These are phyloP conservation scores for Phalloptychus januarius DNA, from an alignment of 2,797 vertebrate genomes.

Conservation along the genomic window DNA sequence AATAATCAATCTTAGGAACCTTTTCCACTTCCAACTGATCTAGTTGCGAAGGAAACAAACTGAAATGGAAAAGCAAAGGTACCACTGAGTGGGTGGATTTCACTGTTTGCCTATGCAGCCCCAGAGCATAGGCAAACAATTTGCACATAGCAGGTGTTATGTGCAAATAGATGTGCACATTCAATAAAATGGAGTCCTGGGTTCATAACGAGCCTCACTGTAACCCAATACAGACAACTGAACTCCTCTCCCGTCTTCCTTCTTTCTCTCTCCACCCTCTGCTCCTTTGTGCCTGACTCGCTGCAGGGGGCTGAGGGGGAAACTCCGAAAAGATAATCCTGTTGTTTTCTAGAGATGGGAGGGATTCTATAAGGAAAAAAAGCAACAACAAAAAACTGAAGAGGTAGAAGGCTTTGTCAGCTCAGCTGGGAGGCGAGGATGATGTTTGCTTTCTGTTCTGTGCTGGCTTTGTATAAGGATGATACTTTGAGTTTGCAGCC, in stretches of 20 bases:
- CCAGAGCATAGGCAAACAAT: too few relatives aligned
- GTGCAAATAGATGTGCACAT: slow-evolving; percentile 15
- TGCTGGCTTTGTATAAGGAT: neutral
- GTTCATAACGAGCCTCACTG: slow-evolving; percentile 54
- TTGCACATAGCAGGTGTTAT: slow-evolving; percentile 17
- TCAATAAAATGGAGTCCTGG: slow-evolving; percentile 31
- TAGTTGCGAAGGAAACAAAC: neutral
- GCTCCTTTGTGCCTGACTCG: slow-evolving; percentile 49
- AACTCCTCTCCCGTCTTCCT: slow-evolving; percentile 9
- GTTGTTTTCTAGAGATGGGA: slow-evolving; percentile 60
- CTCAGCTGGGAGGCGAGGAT: slow-evolving; percentile 37
- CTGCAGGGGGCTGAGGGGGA: slow-evolving; percentile 48
- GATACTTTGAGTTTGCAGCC: neutral
- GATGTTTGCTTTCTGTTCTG: slow-evolving; percentile 47
- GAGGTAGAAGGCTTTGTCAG: slow-evolving; percentile 21
- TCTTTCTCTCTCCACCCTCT: slow-evolving; percentile 35
- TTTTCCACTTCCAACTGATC: neutral
- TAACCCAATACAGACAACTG: slow-evolving; percentile 63
- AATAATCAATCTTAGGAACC: neutral
- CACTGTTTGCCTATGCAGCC: slow-evolving; percentile 34
- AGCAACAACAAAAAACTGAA: neutral
- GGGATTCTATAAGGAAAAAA: slow-evolving; percentile 27
- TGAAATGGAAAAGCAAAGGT: neutral
- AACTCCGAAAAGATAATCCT: slow-evolving; percentile 80
- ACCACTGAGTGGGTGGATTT: neutral